A percentile compares a stretch with the other conserved stretches of the same genome.
Conservation (phyloP, 2,888 invertebrate species). For the Amphipoea oculea region DNA sequence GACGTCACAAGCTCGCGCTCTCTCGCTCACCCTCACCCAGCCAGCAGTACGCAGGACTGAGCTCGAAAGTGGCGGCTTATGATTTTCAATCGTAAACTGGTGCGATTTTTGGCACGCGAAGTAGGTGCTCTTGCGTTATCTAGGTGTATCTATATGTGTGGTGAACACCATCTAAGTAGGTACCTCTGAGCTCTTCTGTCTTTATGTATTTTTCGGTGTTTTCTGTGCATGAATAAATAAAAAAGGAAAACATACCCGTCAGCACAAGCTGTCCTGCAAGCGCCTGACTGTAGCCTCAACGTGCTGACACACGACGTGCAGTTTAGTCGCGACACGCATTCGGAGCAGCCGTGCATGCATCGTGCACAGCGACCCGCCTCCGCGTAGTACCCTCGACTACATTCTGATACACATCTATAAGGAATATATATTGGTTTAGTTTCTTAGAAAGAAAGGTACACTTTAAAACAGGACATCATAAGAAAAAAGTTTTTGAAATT, state of each 20-base stretch:
- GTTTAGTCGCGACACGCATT: constrained; percentile 94
- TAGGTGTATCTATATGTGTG: too few relatives aligned
- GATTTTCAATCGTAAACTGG: too few relatives aligned
- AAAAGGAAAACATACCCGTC: constrained; percentile 78
- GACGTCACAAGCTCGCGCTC: too few relatives aligned
- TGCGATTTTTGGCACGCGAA: too few relatives aligned
- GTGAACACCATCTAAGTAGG: background rate
- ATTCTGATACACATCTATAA: constrained; percentile 93
- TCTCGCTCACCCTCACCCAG: too few relatives aligned
- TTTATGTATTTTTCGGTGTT: background rate
- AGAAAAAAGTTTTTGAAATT: background rate
- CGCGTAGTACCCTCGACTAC: constrained; percentile 94
- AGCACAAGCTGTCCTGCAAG: constrained; percentile 94
- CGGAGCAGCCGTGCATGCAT: constrained; percentile 95
- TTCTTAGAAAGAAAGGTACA: background rate
- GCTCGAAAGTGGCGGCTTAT: too few relatives aligned
- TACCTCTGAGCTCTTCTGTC: background rate
- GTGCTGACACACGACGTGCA: constrained; percentile 95
- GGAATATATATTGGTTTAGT: background rate
- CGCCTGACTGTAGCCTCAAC: constrained; percentile 95
- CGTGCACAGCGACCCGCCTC: constrained; percentile 94
- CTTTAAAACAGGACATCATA: background rate
- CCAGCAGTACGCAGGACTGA: too few relatives aligned
- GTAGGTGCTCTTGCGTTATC: too few relatives aligned
- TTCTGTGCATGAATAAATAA: background rate